Evolutionary conservation across 2,888 invertebrate genomes (phyloP), one percentile per base, ranked within the genome.

Genomic region (Steinernema hermaphroditum): DNA sequence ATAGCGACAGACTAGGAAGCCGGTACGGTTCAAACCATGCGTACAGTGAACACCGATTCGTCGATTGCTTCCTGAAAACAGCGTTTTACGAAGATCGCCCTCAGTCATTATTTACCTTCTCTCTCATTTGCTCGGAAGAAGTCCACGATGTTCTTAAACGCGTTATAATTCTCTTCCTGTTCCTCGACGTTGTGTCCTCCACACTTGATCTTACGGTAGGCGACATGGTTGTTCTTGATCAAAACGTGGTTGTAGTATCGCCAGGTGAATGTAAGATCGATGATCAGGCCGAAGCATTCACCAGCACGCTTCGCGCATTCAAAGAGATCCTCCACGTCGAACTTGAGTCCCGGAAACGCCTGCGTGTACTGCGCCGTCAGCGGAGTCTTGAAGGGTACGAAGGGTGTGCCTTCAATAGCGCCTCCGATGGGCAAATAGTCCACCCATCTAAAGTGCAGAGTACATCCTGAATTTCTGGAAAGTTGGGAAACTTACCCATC

Each of bases 341-440:
- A 85, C 90, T 62, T 24, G 4, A 91, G 43, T 8, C 24, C 6
- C 44, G 76, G 76, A 14, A 74, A 71, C 0, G 44, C 46, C 22
- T 73, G 29, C 71, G 78, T 81, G 71, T 78, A 78, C 27, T 70
- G 54, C 86, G 89, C 85, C 80, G 89, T 89, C 62, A 91, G 86
- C 1, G 93, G 93, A 27, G 92, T 92, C 88, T 92, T 92, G 87
- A 92, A 92, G 74, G 92, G 90, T 80, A 92, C 88, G 80, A 93
- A 90, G 77, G 90, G 90, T 4, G 92, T 92, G 32, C 91, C 91
- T 75, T 90, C 88, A 71, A 92, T 91, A 29, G 90, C 89, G 68
- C 89, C 88, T 19, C 92, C 92, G 83, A 90, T 75, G 2, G 74
- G 70, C 44, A 77, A 78, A 78, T 88, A 88, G 4, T 77, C 74